Percentiles rank a stretch among this genome's conserved stretches.
These are phyloP conservation scores for Lagodon rhomboides DNA, from an alignment of 2,797 vertebrate species.

Conservation along the genomic window DNA sequence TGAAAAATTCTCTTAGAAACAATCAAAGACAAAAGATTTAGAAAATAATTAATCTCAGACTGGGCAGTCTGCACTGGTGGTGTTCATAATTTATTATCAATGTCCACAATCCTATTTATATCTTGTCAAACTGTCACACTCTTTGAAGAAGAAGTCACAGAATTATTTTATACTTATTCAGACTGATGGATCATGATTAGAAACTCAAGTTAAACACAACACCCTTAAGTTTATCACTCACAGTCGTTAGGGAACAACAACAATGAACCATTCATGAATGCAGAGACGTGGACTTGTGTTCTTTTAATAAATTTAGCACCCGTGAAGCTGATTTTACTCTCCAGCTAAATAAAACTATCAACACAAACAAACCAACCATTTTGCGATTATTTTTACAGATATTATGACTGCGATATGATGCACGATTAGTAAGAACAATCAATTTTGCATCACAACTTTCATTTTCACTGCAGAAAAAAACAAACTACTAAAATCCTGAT, in stretches of 20 bases:
- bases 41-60: not conserved
- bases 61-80: not conserved
- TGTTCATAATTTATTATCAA: not conserved
- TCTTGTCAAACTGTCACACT: constrained; percentile 4
- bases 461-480: too few species aligned
- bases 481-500: too few species aligned
- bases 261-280: not conserved
- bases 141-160: not conserved
- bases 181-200: not conserved
- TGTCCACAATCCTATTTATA: not conserved
- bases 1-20: not conserved
- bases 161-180: not conserved
- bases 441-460: too few species aligned
- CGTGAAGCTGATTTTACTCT: not conserved
- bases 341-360: not conserved
- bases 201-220: not conserved
- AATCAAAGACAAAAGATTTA: not conserved
- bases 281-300: not conserved
- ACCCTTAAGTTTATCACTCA: not conserved
- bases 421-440: too few species aligned
- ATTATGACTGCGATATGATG: too few species aligned
- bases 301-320: not conserved
- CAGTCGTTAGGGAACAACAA: not conserved
- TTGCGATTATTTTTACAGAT: too few species aligned
- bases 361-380: constrained; percentile 3